Base-by-base conservation (phyloP, 1,140 invertebrate genomes). In the Dendrolimus kikuchii region DNA sequence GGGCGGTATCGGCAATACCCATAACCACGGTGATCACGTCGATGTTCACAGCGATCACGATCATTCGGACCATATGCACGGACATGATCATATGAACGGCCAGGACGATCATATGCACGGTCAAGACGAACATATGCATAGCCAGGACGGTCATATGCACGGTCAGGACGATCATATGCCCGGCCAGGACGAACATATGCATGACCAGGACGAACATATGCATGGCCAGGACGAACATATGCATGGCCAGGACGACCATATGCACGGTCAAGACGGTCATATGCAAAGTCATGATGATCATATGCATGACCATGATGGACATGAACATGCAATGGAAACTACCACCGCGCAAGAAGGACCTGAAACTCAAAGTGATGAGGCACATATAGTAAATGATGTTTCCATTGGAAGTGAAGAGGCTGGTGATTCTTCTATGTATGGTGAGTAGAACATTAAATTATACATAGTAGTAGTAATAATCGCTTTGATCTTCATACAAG, bases 281-380 rank as follows among this genome's bases (percentile, higher is more conserved):
- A 23, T 23, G 1, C 23, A 23, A 23, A 23, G 23, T 23, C 23
- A 23, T 3, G 23, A 23, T 23, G 23, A 23, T 23, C 23, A 23
- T 23, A 23, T 23, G 4, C 60, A 66, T 41, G 59, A 71, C 47
- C 63, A 74, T 39, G 51, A 64, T n/a, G 55, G 59, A 10, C 64
- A 68, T 44, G 56, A 65, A 23, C 58, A 59, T 6, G 59, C 42
- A 39, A 57, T 43, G 54, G 54, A 38, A 40, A 62, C 63, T 46
- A 62, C 52, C 40, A 46, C 57, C 5, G 38, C 54, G 10, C 57
- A 64, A 61, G 49, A 56, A 40, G 63, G 55, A 41, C 62, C 63
- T 6, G 71, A 77, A 55, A 65, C 66, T 5, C 71, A 71, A 41
- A 73, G 55, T 45, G 77, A 74, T 53, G 74, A 79, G 53, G 67